Conservation (phyloP, 2,888 invertebrate genomes). For the Drosophila barbarae region DNA sequence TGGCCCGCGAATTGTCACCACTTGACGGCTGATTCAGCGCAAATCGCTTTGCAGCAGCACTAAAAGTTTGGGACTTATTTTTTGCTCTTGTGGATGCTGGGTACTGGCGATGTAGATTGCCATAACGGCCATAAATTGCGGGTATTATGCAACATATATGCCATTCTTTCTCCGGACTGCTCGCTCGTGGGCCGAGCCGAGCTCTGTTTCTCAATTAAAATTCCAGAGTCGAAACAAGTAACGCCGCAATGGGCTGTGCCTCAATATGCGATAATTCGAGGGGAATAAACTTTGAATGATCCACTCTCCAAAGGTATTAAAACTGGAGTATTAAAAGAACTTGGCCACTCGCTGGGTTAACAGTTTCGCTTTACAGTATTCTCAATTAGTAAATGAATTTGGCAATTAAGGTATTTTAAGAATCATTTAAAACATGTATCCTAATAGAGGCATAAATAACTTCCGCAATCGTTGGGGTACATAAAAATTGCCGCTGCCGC, state of each 20-base stretch:
- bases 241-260: background rate
- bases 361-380: background rate
- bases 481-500: background rate
- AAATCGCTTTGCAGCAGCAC: conserved; percentile 4
- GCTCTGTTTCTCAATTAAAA: conserved; percentile 22
- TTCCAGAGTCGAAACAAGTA: conserved; percentile 10
- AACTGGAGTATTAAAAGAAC: conserved; percentile 1
- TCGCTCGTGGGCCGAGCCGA: conserved; percentile 4
- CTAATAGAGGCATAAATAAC: background rate
- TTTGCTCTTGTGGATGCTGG: conserved; percentile 16
- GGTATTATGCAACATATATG: conserved; percentile 26
- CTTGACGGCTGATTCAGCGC: conserved; percentile 22
- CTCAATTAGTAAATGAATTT: background rate
- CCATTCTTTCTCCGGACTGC: conserved; percentile 20
- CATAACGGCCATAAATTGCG: conserved; percentile 19
- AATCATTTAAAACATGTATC: background rate
- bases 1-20: conserved; percentile 27
- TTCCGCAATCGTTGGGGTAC: background rate
- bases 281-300: conserved; percentile 18
- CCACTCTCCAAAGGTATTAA: background rate
- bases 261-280: background rate
- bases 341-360: background rate
- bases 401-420: background rate
- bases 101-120: conserved; percentile 19
- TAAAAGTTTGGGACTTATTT: conserved; percentile 4